phyloP scores from a whole-genome alignment of 1,140 invertebrate genomes.

The Atta texana region DNA sequence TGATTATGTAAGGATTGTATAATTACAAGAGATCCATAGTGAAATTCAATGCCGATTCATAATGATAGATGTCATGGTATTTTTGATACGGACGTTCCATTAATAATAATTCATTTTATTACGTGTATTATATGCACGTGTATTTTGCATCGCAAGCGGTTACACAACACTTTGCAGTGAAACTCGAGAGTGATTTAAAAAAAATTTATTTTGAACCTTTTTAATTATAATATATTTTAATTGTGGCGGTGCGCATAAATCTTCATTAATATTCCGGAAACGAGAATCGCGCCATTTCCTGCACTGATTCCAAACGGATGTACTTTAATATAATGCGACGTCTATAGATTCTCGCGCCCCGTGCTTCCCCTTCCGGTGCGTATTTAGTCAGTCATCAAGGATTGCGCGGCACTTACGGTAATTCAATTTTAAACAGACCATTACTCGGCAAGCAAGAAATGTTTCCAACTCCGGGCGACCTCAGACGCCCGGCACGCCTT shows the following conservation, averaged over 20 bases:
- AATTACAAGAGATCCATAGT: slow-evolving; percentile 37
- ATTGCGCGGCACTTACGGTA: slow-evolving; percentile 68
- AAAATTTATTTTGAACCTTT: not conserved
- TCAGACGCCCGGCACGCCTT: slow-evolving; percentile 62
- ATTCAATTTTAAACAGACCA: slow-evolving; percentile 73
- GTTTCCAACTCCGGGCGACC: slow-evolving; percentile 66
- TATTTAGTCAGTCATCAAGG: slow-evolving; percentile 69
- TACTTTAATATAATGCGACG: slow-evolving; percentile 41
- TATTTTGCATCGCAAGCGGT: slow-evolving; percentile 1
- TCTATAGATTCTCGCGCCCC: slow-evolving; percentile 10
- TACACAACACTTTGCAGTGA: not conserved
- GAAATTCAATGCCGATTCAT: slow-evolving; percentile 41
- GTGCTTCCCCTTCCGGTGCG: slow-evolving; percentile 24
- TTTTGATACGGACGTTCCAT: not conserved
- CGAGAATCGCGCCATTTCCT: slow-evolving; percentile 15
- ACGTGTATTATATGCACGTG: not conserved
- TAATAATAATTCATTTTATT: not conserved
- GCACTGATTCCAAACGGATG: slow-evolving; percentile 35
- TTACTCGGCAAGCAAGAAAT: slow-evolving; percentile 68
- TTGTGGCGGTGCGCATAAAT: not conserved
- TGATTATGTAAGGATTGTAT: slow-evolving; percentile 47
- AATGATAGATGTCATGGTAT: slow-evolving; percentile 36
- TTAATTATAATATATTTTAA: not conserved
- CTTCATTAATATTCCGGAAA: slow-evolving; percentile 23
- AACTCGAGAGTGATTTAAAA: not conserved